Evolutionary conservation across 2,797 vertebrate species (phyloP), one percentile per base, ranked within the genome.

Genomic region (Gymnopithys bicolor): DNA sequence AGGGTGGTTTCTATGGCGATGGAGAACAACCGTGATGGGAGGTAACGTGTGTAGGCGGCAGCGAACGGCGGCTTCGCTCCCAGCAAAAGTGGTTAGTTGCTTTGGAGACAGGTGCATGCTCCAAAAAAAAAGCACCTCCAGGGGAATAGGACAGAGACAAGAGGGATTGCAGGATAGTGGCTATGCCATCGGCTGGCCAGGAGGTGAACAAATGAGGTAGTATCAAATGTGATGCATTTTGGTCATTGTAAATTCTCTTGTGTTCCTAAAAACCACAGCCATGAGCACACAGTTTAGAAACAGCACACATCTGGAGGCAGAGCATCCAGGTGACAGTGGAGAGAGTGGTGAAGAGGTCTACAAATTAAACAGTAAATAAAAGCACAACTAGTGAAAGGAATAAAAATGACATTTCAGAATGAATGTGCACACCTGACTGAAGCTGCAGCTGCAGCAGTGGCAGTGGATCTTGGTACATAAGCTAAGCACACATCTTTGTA

Each of bases 1-100:
- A 95, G 83, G 83, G 87, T 7, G 45, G 97, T 97, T 97, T 94
- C 97, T 64, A 97, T 97, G 95, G 96, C 6, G 32, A 97, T 94
- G 80, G 55, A 91, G 94, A 95, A 68, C 59, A 67, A 77, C 93
- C 19, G 28, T 46, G 84, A 87, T 60, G 96, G 94, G 95, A 94
- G 86, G 92, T n/a, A 52, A 30, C 13, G 3, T 35, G 96, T 70
- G 96, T 96, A 21, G 97, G 97, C 24, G 76, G 95, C 74, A 55
- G 89, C 3, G 2, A 90, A 22, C 35, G 53, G 91, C 81, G 89
- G 91, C 93, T 90, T 51, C 16, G 1, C 84, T 95, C 94, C 89
- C 78, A 66, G 84, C 84, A 63, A 8, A 78, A 94, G 91, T 51
- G 63, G 12, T 62, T 62, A 60, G 93, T 84, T 94, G 96, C 93